Percentiles rank a stretch among this genome's conserved stretches.
Conservation (phyloP, 2,888 invertebrate genomes). For the Drosophila percnosoma region DNA sequence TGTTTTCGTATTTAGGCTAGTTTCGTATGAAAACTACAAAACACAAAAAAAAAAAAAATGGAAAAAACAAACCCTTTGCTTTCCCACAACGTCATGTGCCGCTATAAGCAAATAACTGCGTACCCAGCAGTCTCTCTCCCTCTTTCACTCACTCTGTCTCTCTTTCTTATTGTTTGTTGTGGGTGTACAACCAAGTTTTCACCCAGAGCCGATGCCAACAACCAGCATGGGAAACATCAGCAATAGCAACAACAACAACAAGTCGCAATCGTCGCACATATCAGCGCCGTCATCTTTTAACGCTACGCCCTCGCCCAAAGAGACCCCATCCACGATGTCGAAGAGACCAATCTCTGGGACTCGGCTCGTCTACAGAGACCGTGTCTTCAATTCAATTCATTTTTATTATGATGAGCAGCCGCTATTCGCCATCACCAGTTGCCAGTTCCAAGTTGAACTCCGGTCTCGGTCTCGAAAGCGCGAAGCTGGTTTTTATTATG, state of each 20-base stretch:
- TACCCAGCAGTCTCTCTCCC: neutral
- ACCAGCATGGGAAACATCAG: constrained; percentile 71
- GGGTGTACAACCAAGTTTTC: constrained; percentile 58
- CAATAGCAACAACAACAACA: constrained; percentile 16
- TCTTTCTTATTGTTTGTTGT: constrained; percentile 52
- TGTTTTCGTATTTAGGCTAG: constrained; percentile 59
- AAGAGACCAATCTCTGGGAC: constrained; percentile 24
- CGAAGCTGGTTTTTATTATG: constrained; percentile 63
- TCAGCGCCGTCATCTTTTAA: constrained; percentile 65
- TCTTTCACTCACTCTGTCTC: neutral
- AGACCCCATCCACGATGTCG: constrained; percentile 20
- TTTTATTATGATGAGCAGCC: constrained; percentile 78
- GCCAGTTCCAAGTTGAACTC: constrained; percentile 55
- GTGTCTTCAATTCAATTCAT: constrained; percentile 75
- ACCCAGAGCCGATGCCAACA: constrained; percentile 58
- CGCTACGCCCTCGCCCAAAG: constrained; percentile 58
- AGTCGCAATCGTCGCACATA: constrained; percentile 58
- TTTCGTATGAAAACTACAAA: constrained; percentile 39
- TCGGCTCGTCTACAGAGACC: constrained; percentile 21
- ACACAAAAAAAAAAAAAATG: constrained; percentile 10
- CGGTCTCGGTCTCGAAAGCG: constrained; percentile 45
- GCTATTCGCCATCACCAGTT: constrained; percentile 34
- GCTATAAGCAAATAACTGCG: constrained; percentile 68
- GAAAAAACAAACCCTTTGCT: constrained; percentile 61
- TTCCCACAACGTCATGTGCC: constrained; percentile 71